Base-by-base conservation (phyloP, 2,113 vertebrate genomes). In the Gobio gobio region DNA sequence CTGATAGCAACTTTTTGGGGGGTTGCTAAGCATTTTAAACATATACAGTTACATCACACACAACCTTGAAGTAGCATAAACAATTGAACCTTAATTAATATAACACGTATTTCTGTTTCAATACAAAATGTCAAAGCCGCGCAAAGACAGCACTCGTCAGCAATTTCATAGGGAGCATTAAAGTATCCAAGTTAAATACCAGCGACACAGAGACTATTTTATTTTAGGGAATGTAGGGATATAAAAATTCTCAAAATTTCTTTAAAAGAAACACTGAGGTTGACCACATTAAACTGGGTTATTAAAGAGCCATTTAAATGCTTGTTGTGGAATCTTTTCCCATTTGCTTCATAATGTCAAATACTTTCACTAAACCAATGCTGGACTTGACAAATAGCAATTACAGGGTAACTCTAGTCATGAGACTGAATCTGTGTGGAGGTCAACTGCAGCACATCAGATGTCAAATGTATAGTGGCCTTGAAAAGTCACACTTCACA, bases 231-330 rank as follows among this genome's bases (percentile, higher is more conserved):
- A 66, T 81, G 61, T 33, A 81, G 61, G 59, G 24, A 66, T 49
- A 20, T 68, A 68, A 33, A 66, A 68, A 81, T 54, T 33, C 45
- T 76, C 13, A 9, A 12, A 2, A 63, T 63, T 79, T 79, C 58
- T 20, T 40, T 47, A 64, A 79, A 63, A 47, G 14, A 79, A 79
- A 79, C 79, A 68, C 40, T 80, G 77, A 10, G 78, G 78, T 47
- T 80, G 78, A 80, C 78, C 45, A 66, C 24, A 68, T 66, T 51
- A 36, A 49, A 68, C 51, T 68, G 59, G 45, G 47, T 64, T 79
- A 79, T 79, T 64, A 79, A 45, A 79, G 40, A 10, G 49, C n/a
- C 40, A 26, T 63, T 79, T 64, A 40, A 78, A 78, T 63, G 5
- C 40, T 79, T 20, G 58, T 16, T 45, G 45, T 79, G 58, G 78